Evolutionary conservation across 2,113 vertebrate genomes (phyloP).

Genomic region (Hippocampus guttulatus): DNA sequence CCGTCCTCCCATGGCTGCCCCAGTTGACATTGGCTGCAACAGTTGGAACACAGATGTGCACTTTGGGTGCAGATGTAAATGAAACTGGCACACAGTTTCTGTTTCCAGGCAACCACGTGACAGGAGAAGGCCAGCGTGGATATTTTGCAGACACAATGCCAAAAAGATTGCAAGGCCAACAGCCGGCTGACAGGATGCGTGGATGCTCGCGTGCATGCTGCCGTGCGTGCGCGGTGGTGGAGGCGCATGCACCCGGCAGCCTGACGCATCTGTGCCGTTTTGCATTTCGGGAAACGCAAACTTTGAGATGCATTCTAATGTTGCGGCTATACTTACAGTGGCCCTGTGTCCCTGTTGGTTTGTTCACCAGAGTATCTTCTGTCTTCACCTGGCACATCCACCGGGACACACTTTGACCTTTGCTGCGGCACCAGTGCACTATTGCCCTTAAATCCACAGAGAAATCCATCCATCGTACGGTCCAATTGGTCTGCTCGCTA

Average conservation of each 20-base stretch:
- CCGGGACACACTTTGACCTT: conserved; percentile 57
- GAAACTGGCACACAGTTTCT: conserved; percentile 52
- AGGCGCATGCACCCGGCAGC: conserved; percentile 2
- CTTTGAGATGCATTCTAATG: background rate
- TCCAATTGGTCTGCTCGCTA: conserved; percentile 36
- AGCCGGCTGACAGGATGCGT: conserved; percentile 32
- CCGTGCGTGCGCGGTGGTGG: background rate
- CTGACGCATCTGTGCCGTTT: background rate
- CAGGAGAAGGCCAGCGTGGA: conserved; percentile 46
- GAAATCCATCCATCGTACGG: conserved; percentile 63
- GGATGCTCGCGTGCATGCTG: background rate
- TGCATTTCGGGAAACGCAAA: background rate
- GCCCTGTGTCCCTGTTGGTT: conserved; percentile 55
- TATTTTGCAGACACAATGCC: conserved; percentile 53
- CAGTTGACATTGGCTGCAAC: conserved; percentile 48
- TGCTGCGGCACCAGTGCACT: conserved; percentile 56
- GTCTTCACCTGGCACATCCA: conserved; percentile 58
- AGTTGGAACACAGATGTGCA: conserved; percentile 43
- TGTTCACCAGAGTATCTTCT: conserved; percentile 44
- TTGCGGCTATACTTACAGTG: conserved; percentile 64
- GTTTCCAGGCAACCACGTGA: conserved; percentile 67
- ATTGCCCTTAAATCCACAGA: conserved; percentile 59
- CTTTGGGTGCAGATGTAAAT: conserved; percentile 51
- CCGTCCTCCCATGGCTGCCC: background rate
- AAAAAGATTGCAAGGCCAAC: conserved; percentile 53